A percentile compares a stretch with the other conserved stretches of the same genome.
Evolutionary conservation across 2,797 vertebrate species (phyloP).

Genomic region (Pseudomugil gertrudae): DNA sequence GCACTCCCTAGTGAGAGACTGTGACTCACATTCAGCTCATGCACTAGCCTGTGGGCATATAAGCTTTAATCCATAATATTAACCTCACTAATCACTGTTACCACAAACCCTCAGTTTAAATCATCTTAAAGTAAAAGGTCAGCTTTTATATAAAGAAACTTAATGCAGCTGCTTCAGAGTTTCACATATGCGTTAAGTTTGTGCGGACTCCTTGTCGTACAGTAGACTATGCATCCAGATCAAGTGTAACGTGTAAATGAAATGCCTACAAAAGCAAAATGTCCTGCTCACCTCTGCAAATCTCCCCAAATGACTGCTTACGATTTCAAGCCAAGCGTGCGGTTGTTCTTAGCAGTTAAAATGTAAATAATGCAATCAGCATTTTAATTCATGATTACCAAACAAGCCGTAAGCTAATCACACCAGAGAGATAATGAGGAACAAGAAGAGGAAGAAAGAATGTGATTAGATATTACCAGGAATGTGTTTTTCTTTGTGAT

Average conservation of each 20-base stretch:
- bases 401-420: constrained; percentile 76
- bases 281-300: constrained; percentile 55
- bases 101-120: constrained; percentile 4
- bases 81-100: constrained; percentile 10
- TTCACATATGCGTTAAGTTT: background rate
- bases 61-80: background rate
- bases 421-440: constrained; percentile 59
- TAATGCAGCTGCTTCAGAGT: constrained; percentile 5
- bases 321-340: constrained; percentile 57
- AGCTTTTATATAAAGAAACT: constrained; percentile 13
- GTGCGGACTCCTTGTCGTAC: background rate
- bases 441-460: constrained; percentile 36
- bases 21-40: constrained; percentile 44
- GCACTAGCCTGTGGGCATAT: background rate
- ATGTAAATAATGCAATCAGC: constrained; percentile 73
- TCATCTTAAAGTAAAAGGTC: constrained; percentile 27
- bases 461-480: constrained; percentile 56
- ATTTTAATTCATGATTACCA: constrained; percentile 73
- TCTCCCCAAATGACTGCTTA: constrained; percentile 51
- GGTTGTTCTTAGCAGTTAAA: constrained; percentile 69
- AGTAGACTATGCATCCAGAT: background rate
- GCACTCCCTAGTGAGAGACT: constrained; percentile 47
- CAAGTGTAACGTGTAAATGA: constrained; percentile 29
- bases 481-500: constrained; percentile 35
- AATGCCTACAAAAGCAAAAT: constrained; percentile 17